Evolutionary conservation across 2,797 vertebrate species (phyloP).

Genomic region (Siniperca obscura): DNA sequence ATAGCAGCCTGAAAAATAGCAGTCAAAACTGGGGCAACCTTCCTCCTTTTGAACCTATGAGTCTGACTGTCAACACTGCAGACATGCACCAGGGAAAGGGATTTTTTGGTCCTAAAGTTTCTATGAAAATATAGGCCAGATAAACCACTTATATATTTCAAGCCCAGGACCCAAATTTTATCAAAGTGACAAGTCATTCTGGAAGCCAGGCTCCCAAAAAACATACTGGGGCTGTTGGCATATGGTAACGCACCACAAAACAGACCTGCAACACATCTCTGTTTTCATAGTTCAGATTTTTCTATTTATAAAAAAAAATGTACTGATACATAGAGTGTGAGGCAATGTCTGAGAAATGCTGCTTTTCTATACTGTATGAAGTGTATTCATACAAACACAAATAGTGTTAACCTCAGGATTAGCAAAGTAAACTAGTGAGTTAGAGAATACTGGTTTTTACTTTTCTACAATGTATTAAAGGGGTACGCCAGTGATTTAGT

Average conservation of each 20-base stretch:
- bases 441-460: neutral
- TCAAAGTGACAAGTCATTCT: neutral
- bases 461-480: neutral
- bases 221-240: neutral
- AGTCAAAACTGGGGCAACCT: conserved; percentile 58
- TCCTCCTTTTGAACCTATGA: conserved; percentile 52
- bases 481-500: too few species aligned
- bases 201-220: neutral
- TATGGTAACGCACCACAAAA: neutral
- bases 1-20: conserved; percentile 50
- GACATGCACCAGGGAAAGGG: conserved; percentile 41
- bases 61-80: conserved; percentile 53
- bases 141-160: conserved; percentile 21
- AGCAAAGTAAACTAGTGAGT: neutral
- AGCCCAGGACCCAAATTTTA: conserved; percentile 10
- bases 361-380: neutral
- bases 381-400: neutral
- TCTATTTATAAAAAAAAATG: neutral
- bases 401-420: neutral
- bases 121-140: conserved; percentile 37
- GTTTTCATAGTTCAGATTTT: neutral
- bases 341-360: neutral
- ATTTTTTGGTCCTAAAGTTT: conserved; percentile 30
- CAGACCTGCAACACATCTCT: neutral
- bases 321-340: neutral